A percentile compares a stretch with the other conserved stretches of the same genome.
These are phyloP conservation scores for Thera obeliscata DNA, from an alignment of 2,888 invertebrate species.

Conservation along the genomic window DNA sequence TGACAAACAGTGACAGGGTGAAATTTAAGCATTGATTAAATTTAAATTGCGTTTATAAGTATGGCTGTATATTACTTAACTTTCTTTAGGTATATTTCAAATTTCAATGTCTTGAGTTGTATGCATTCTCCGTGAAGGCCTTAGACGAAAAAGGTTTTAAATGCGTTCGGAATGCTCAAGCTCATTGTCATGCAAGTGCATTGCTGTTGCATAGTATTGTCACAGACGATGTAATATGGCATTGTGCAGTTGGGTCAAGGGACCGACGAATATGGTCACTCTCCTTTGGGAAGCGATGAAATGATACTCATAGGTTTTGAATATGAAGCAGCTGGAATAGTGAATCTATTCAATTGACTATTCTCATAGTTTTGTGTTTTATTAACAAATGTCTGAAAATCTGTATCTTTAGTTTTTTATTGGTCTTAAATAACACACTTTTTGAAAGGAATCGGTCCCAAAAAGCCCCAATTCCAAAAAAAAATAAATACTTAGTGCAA, in stretches of 20 bases:
- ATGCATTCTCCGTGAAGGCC: slow-evolving; percentile 43
- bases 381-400: too few species aligned
- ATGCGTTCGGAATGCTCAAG: slow-evolving; percentile 68
- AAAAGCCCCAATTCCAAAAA: background rate
- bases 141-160: slow-evolving; percentile 42
- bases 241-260: slow-evolving; percentile 60
- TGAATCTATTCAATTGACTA: too few species aligned
- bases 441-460: background rate
- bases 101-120: too few species aligned
- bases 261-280: slow-evolving; percentile 61
- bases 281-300: slow-evolving; percentile 51
- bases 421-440: background rate
- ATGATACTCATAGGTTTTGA: slow-evolving; percentile 33
- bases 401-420: too few species aligned
- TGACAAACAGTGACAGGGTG: too few species aligned
- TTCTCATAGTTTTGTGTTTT: too few species aligned
- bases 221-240: slow-evolving; percentile 30
- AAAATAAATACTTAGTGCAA: background rate
- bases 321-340: slow-evolving; percentile 26
- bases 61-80: too few species aligned
- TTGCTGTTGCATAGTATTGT: slow-evolving; percentile 64
- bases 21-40: too few species aligned
- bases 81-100: too few species aligned
- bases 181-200: slow-evolving; percentile 74
- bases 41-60: too few species aligned